Conservation (phyloP, 2,797 vertebrate genomes). For the Cirrhinus mrigala region DNA sequence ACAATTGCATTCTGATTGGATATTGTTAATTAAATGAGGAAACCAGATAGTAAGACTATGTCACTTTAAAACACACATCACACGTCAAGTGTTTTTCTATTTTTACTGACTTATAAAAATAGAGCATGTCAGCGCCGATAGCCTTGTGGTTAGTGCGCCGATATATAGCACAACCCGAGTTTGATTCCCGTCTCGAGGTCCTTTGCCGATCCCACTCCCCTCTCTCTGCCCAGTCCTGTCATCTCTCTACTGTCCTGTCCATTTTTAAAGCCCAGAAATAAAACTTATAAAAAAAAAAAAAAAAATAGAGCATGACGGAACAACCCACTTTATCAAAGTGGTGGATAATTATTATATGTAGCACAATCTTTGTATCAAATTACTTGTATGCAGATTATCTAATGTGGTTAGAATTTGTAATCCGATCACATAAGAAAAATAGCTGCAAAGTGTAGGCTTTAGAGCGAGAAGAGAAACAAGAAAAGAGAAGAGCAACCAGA, state of each 20-base stretch:
- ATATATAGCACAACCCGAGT: too few species aligned
- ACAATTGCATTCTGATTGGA: background rate
- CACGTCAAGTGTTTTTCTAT: too few species aligned
- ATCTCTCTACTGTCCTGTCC: too few species aligned
- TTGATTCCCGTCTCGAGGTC: too few species aligned
- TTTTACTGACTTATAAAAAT: background rate
- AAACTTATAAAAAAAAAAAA: too few species aligned
- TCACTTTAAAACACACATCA: background rate
- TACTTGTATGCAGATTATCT: background rate
- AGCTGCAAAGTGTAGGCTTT: background rate
- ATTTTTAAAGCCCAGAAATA: too few species aligned
- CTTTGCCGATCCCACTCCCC: too few species aligned
- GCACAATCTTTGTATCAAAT: background rate
- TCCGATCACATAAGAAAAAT: background rate
- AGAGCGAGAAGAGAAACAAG: background rate
- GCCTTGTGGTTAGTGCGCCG: too few species aligned
- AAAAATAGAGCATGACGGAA: background rate
- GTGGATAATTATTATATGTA: background rate
- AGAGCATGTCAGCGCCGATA: too few species aligned
- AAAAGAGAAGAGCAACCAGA: background rate
- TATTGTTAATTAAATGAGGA: background rate
- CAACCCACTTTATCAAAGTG: conserved; percentile 4
- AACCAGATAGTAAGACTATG: background rate
- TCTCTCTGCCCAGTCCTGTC: too few species aligned
- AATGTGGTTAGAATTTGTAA: background rate